These are phyloP conservation scores for Chrysina gloriosa DNA, from an alignment of 2,888 invertebrate genomes.

Conservation along the genomic window DNA sequence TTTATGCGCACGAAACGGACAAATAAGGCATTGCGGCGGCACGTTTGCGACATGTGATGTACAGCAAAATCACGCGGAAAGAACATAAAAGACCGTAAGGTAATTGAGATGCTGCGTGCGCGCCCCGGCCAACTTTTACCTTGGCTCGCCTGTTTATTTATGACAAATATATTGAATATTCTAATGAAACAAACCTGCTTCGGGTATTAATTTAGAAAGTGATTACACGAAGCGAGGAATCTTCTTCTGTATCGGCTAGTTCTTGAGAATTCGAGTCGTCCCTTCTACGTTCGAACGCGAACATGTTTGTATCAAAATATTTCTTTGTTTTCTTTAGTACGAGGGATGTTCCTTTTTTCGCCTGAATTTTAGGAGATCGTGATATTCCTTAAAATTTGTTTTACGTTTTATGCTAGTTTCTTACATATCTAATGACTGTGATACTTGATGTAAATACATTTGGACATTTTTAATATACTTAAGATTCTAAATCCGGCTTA, in stretches of 20 bases:
- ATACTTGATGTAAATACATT: too few species aligned
- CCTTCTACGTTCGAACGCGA: too few species aligned
- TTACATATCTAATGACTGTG: too few species aligned
- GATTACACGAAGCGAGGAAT: constrained; percentile 12
- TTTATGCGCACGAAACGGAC: not conserved
- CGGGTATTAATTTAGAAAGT: constrained; percentile 33
- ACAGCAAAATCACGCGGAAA: constrained; percentile 6
- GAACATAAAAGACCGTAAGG: constrained; percentile 5
- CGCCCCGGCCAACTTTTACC: constrained; percentile 17
- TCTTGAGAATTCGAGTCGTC: not conserved
- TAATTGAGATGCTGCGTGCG: constrained; percentile 16
- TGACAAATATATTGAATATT: constrained; percentile 21
- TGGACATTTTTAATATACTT: too few species aligned
- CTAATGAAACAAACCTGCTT: constrained; percentile 24
- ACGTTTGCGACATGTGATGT: constrained; percentile 19
- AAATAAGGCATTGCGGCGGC: not conserved
- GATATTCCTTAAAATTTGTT: too few species aligned
- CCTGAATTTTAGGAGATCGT: too few species aligned
- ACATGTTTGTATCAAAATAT: too few species aligned
- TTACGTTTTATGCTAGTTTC: too few species aligned
- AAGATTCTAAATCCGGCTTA: too few species aligned
- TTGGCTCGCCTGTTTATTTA: constrained; percentile 17
- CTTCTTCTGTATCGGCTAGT: not conserved
- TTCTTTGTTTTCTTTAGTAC: too few species aligned
- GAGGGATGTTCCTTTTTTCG: too few species aligned